Conservation (phyloP, 2,797 vertebrate species). For the Lemur catta region DNA sequence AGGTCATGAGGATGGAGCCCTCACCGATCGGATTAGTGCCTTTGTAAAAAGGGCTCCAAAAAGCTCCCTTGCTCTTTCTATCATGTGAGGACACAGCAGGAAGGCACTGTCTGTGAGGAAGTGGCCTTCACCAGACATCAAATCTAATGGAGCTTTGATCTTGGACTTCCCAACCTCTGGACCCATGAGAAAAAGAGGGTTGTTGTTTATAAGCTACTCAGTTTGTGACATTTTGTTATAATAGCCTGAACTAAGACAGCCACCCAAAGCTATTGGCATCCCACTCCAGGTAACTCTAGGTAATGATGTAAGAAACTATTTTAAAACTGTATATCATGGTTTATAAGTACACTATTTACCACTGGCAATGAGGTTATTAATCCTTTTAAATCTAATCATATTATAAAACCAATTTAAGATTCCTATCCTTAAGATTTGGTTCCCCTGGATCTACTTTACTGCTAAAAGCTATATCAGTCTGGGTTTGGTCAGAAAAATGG, state of each 20-base stretch:
- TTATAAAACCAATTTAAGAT: not conserved
- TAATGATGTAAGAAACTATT: not conserved
- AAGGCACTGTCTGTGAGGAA: not conserved
- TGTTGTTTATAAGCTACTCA: not conserved
- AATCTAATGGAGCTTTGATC: not conserved
- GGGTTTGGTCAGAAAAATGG: not conserved
- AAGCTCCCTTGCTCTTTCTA: not conserved
- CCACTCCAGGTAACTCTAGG: not conserved
- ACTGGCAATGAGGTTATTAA: not conserved
- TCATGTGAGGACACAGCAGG: not conserved
- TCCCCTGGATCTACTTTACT: not conserved
- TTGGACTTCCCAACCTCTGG: not conserved
- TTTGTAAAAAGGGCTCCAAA: not conserved
- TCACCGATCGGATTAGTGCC: not conserved
- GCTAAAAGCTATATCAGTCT: not conserved
- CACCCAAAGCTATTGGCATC: not conserved
- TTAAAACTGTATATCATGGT: not conserved
- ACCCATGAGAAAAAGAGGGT: not conserved
- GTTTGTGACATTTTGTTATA: not conserved
- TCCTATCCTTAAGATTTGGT: not conserved
- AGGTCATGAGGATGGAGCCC: not conserved
- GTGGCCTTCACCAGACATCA: not conserved
- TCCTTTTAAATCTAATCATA: not conserved
- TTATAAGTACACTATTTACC: not conserved
- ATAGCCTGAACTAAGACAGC: not conserved